phyloP scores from a whole-genome alignment of 37 sponge, comb jelly and placozoan genomes.

The Lycopodina hypogea region DNA sequence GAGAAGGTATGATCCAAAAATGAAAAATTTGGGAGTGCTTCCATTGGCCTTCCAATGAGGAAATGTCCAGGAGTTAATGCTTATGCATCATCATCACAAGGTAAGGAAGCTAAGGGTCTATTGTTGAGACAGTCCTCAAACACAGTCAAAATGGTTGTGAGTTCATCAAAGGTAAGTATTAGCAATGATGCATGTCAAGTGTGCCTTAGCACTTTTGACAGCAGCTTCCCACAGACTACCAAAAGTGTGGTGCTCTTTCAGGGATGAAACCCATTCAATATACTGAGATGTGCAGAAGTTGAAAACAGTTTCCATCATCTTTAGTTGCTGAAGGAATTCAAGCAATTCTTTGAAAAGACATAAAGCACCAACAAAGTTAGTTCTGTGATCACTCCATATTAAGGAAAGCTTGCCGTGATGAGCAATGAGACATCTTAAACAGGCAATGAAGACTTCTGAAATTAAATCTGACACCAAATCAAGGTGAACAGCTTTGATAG shows the following conservation, averaged over 20 bases:
- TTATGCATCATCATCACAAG: no score
- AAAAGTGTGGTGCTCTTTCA: no score
- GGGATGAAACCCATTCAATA: no score
- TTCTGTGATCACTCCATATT: conserved; percentile 55
- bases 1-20: no score
- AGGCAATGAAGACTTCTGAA: conserved; percentile 28
- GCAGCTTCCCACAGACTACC: conserved; percentile 15
- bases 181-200: background rate
- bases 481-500: conserved; percentile 48
- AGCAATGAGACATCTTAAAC: conserved; percentile 29
- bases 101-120: no score
- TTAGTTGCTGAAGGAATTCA: background rate
- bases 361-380: conserved; percentile 26
- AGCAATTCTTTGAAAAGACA: background rate
- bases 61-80: no score
- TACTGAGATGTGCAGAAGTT: conserved; percentile 1
- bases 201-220: conserved; percentile 4
- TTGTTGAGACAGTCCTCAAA: no score
- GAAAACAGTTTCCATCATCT: background rate
- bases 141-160: no score
- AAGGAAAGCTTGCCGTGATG: conserved; percentile 33
- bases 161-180: no score
- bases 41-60: no score
- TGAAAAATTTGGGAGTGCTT: no score
- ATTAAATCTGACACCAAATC: conserved; percentile 40